Base-by-base conservation (phyloP, 2,113 vertebrate species). In the Seriola quinqueradiata region DNA sequence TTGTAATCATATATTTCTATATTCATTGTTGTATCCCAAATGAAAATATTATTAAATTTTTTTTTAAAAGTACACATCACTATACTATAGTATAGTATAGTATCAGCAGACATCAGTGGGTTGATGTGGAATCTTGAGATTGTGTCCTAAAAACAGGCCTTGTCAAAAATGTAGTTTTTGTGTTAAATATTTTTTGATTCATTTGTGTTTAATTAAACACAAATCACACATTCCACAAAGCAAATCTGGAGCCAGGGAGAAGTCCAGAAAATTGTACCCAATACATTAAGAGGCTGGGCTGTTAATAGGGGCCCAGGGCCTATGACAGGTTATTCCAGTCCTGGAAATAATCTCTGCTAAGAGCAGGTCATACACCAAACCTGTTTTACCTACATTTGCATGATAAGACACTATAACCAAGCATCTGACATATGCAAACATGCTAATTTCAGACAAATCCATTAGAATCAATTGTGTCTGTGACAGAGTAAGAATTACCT, bases 401-500 rank as follows among this genome's bases (percentile, higher is more conserved):
- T 74, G 17, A 36, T 6, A 36, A 54, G 16, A 28, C 17, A 13
- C 32, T 1, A 23, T 42, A 32, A 21, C 16, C 13, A 44, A 21
- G 3, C 19, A 50, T 16, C 0, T 12, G 4, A 36, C 8, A n/a
- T 46, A 66, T 70, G 21, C n/a, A 77, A 73, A 77, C 40, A 1
- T 4, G 54, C 11, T 9, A 5, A 23, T 28, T 65, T 64, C 23
- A 28, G 16, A 57, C 25, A 50, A 19, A 54, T 10, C 1, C 4
- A 63, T 8, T 32, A 9, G 8, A 23, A 42, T 59, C 46, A 59
- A 0, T 50, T 16, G 28, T 28, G 28, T 28, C 44, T 52, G 8
- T 11, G 32, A 38, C 10, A 50, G 21, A 9, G 17, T 0, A 25
- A 44, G 0, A 46, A 23, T 55, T 73, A 98, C 97, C 97, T 97